These are phyloP conservation scores for Pseudorasbora parva DNA, from an alignment of 2,113 vertebrate species.

Conservation along the genomic window DNA sequence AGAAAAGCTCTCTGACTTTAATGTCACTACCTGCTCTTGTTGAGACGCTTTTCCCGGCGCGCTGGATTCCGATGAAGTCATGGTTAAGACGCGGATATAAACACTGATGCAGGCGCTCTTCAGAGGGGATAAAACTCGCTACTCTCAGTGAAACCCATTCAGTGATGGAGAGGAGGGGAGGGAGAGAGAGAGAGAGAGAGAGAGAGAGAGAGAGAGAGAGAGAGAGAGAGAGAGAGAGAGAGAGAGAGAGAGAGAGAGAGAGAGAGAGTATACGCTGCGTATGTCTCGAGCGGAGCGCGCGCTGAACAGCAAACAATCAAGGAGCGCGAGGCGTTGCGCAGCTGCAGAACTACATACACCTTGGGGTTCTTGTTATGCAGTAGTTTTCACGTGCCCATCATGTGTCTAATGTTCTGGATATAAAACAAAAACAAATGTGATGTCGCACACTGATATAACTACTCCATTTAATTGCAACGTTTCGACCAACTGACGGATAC, in stretches of 20 bases:
- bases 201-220: not conserved
- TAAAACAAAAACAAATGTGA: no score
- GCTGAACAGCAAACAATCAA: not conserved
- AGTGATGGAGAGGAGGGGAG: not conserved
- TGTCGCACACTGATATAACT: no score
- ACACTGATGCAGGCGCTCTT: conserved; percentile 49
- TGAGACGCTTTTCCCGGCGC: conserved; percentile 83
- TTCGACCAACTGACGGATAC: no score
- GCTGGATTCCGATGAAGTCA: conserved; percentile 89
- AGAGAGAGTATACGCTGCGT: not conserved
- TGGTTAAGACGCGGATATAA: conserved; percentile 56
- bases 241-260: not conserved
- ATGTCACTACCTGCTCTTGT: conserved; percentile 84
- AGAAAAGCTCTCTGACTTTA: not conserved
- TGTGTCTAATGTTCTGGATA: not conserved
- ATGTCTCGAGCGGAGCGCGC: not conserved
- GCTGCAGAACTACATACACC: not conserved
- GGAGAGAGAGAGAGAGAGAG: conserved; percentile 1
- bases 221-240: not conserved
- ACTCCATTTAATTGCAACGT: no score
- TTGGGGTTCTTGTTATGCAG: not conserved
- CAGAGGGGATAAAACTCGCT: conserved; percentile 54
- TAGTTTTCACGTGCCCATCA: not conserved
- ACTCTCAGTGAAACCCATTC: conserved; percentile 30
- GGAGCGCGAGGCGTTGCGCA: not conserved